Evolutionary conservation across 2,888 invertebrate genomes (phyloP), one percentile per base, ranked within the genome.

Genomic region (Calameuta idolon): DNA sequence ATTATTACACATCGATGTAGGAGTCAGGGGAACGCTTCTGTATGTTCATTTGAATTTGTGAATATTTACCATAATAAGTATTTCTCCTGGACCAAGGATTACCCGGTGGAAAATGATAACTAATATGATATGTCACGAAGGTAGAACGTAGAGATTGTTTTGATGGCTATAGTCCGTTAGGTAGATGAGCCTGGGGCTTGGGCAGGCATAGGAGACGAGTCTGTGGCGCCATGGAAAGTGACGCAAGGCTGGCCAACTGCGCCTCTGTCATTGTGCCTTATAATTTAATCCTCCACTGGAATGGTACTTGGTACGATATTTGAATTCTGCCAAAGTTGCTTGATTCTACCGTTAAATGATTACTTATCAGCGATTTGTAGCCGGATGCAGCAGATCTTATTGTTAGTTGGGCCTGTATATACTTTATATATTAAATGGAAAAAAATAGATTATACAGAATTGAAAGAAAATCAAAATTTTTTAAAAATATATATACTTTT

Each of bases 241-340:
- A 76, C 71, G 76, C 76, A 76, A 76, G 30, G 74, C 11, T 55
- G 40, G 40, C 76, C 33, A 74, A 35, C 76, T 55, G 76, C 76
- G 76, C 76, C 76, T 69, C 40, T 71, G 73, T 35, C 73, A 30
- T 73, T 73, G 71, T 76, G 76, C 76, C 71, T 71, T 34, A 11
- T 76, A 74, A 76, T 76, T 76, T 40, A 69, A 76, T 69, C 15
- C 69, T 33, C 30, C 31, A 30, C 11, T 33, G 69, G 69, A 69
- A 69, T 69, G 69, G 69, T 40, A 40, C 40, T 15, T 40, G 40
- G 40, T 40, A 40, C 15, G 15, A 15, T 40, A 40, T 40, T 40
- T 40, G 40, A 40, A 40, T 40, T 40, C 40, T 40, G 40, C 40
- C 5, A 40, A 40, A 40, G 40, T 40, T 15, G 4, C 15, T 40